phyloP scores from a whole-genome alignment of 2,888 invertebrate species.

The Mesoligia furuncula region DNA sequence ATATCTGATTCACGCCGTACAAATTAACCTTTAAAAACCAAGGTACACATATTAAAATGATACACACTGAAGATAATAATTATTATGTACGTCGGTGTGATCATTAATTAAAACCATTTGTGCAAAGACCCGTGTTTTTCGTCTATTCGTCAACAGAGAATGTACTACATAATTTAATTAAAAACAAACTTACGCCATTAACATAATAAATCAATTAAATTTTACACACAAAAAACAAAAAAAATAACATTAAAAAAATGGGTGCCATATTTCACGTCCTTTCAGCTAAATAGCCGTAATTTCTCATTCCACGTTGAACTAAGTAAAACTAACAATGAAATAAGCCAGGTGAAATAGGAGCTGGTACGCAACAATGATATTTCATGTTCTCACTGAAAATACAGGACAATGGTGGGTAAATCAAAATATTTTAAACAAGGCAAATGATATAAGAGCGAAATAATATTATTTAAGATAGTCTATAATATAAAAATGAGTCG shows the following conservation, averaged over 20 bases:
- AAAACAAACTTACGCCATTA: slow-evolving; percentile 48
- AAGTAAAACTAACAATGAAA: slow-evolving; percentile 23
- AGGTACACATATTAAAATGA: neutral
- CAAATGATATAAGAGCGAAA: neutral
- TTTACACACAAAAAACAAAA: slow-evolving; percentile 46
- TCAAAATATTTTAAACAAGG: neutral
- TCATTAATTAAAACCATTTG: slow-evolving; percentile 11
- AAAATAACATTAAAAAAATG: slow-evolving; percentile 35
- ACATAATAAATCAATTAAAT: slow-evolving; percentile 58
- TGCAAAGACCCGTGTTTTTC: slow-evolving; percentile 8
- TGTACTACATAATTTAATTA: slow-evolving; percentile 41
- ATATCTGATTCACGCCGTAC: neutral
- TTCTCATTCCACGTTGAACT: slow-evolving; percentile 37
- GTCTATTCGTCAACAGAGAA: slow-evolving; percentile 19
- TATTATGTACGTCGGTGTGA: neutral
- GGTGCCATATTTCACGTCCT: slow-evolving; percentile 30
- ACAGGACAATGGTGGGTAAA: neutral
- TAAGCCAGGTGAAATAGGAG: slow-evolving; percentile 13
- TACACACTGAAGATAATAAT: slow-evolving; percentile 1
- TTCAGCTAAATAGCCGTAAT: slow-evolving; percentile 27
- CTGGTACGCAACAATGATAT: slow-evolving; percentile 3
- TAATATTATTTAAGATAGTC: neutral
- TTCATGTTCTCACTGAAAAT: slow-evolving; percentile 23
- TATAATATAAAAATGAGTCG: no score
- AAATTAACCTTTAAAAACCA: slow-evolving; percentile 2